phyloP scores from a whole-genome alignment of 2,113 vertebrate species.

The Halcyon malimbica region DNA sequence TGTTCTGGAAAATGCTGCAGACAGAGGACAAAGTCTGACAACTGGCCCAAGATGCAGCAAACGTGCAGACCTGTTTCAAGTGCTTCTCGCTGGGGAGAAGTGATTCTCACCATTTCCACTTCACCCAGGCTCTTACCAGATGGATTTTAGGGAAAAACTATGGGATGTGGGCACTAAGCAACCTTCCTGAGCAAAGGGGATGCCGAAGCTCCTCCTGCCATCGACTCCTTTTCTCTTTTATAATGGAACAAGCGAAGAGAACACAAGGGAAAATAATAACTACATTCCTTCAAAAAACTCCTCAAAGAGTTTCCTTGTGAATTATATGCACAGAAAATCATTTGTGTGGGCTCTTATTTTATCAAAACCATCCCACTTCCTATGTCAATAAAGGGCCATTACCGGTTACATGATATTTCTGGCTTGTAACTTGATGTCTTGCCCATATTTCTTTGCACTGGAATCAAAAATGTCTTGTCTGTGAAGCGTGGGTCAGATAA shows the following conservation, averaged over 20 bases:
- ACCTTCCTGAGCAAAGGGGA: background rate
- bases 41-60: background rate
- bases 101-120: background rate
- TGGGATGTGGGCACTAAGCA: background rate
- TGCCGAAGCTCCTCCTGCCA: background rate
- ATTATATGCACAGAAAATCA: background rate
- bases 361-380: constrained; percentile 44
- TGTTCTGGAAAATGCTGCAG: background rate
- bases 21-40: background rate
- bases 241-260: background rate
- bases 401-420: constrained; percentile 29
- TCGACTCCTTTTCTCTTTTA: background rate
- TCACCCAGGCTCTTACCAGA: background rate
- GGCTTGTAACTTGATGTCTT: constrained; percentile 11
- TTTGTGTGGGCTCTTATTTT: constrained; percentile 12
- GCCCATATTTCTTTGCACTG: background rate
- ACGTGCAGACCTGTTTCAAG: background rate
- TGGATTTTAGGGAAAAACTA: background rate
- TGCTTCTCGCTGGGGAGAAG: background rate
- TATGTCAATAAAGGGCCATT: background rate
- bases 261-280: background rate
- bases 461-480: constrained; percentile 10
- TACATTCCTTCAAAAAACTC: background rate
- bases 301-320: background rate
- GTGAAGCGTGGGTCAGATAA: background rate